These are phyloP conservation scores for Staurois parvus DNA, from an alignment of 2,797 vertebrate species.

Conservation along the genomic window DNA sequence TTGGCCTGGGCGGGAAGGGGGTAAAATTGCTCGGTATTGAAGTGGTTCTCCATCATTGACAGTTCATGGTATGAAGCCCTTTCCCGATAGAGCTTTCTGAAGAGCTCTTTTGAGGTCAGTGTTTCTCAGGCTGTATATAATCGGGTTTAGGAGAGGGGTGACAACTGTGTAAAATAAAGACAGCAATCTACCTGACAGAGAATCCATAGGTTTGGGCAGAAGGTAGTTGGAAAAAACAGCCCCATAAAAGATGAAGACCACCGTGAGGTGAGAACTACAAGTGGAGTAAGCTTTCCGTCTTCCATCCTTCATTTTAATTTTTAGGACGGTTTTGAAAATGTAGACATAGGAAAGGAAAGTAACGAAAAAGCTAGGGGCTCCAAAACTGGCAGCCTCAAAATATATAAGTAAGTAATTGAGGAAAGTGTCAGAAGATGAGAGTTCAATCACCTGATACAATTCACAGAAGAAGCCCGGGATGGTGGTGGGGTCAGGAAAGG, in stretches of 20 bases:
- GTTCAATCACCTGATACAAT: not conserved
- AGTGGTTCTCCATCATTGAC: too few species aligned
- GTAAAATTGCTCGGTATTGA: too few species aligned
- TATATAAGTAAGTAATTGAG: not conserved
- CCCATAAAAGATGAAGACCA: not conserved
- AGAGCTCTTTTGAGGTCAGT: too few species aligned
- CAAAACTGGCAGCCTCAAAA: not conserved
- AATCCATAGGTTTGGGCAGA: too few species aligned
- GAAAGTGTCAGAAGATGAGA: not conserved
- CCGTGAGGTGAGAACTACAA: not conserved
- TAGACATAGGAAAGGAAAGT: not conserved
- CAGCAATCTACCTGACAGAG: too few species aligned
- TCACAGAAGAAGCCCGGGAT: not conserved
- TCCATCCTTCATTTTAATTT: not conserved
- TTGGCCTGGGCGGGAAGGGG: too few species aligned
- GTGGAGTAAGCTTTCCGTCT: not conserved
- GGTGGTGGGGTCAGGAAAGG: not conserved
- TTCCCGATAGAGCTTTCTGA: too few species aligned
- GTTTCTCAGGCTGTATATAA: too few species aligned
- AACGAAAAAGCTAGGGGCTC: not conserved
- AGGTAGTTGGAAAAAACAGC: not conserved
- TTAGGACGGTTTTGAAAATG: not conserved
- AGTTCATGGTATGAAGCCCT: too few species aligned
- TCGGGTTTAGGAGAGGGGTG: too few species aligned
- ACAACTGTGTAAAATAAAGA: too few species aligned